These are phyloP conservation scores for Poecilia latipinna DNA, from an alignment of 2,113 vertebrate species.

Conservation along the genomic window DNA sequence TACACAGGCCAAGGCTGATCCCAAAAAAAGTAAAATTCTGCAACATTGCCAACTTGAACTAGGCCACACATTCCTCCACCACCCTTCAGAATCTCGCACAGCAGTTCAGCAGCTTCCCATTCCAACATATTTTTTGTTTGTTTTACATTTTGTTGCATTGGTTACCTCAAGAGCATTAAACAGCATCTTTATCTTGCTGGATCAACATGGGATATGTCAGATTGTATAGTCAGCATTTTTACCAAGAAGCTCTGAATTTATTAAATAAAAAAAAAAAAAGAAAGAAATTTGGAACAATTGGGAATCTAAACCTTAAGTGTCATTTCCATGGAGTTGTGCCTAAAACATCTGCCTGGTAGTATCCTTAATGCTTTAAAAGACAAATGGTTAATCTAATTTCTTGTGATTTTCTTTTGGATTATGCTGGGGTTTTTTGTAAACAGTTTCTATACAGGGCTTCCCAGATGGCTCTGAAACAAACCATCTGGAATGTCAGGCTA, in stretches of 20 bases:
- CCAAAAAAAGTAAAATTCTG: slow-evolving; percentile 65
- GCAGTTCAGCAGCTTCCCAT: not conserved
- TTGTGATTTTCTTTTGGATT: not conserved
- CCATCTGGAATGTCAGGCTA: slow-evolving; percentile 4
- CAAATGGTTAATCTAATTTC: not conserved
- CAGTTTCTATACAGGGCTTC: not conserved
- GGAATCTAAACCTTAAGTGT: not conserved
- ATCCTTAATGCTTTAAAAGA: not conserved
- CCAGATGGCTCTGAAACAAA: slow-evolving; percentile 2
- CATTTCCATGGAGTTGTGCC: not conserved
- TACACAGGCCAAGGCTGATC: slow-evolving; percentile 39
- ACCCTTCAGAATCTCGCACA: slow-evolving; percentile 23
- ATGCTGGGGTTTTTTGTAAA: not conserved
- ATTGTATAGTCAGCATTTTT: not conserved
- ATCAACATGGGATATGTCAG: not conserved
- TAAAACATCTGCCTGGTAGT: not conserved
- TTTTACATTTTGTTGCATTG: not conserved
- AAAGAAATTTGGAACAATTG: not conserved
- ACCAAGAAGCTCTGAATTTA: too few relatives aligned
- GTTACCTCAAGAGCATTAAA: not conserved
- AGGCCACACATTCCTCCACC: slow-evolving; percentile 40
- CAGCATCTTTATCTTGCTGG: not conserved
- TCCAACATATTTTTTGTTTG: not conserved
- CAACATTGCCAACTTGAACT: slow-evolving; percentile 68
- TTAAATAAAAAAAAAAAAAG: too few relatives aligned